A percentile compares a stretch with the other conserved stretches of the same genome.
Evolutionary conservation across 1,140 invertebrate genomes (phyloP).

Genomic region (Babylonia areolata): DNA sequence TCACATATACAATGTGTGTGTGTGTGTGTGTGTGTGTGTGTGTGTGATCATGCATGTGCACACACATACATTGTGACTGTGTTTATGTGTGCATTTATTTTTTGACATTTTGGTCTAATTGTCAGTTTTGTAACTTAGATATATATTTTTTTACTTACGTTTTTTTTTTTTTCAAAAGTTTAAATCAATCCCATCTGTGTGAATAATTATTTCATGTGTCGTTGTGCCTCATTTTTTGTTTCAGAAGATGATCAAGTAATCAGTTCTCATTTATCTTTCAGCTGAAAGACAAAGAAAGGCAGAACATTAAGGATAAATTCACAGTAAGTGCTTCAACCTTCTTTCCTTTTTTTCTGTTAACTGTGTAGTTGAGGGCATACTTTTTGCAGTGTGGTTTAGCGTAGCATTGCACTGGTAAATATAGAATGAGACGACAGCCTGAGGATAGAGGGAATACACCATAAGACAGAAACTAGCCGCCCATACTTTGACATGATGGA

Average conservation of each 20-base stretch:
- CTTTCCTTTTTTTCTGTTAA: neutral
- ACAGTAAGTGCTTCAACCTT: slow-evolving; percentile 81
- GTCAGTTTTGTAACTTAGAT: too few species aligned
- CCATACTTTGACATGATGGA: too few species aligned
- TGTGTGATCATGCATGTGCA: neutral
- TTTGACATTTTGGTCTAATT: too few species aligned
- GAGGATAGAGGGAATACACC: too few species aligned
- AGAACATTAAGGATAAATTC: slow-evolving; percentile 95
- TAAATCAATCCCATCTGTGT: neutral
- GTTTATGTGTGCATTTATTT: neutral
- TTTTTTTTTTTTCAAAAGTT: neutral
- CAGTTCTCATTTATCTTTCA: slow-evolving; percentile 69
- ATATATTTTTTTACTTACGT: too few species aligned
- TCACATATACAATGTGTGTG: neutral
- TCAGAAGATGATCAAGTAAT: neutral
- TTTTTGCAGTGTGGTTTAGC: too few species aligned
- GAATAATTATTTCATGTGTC: neutral
- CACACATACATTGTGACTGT: neutral
- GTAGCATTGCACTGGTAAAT: too few species aligned
- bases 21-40: neutral
- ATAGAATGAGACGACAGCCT: too few species aligned
- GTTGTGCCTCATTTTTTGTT: neutral
- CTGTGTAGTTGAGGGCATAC: too few species aligned
- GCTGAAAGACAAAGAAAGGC: slow-evolving; percentile 90
- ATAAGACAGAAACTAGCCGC: too few species aligned